A percentile compares a stretch with the other conserved stretches of the same genome.
Conservation (phyloP, 2,113 vertebrate genomes). For the Gnathonemus echidnorhynchus region DNA sequence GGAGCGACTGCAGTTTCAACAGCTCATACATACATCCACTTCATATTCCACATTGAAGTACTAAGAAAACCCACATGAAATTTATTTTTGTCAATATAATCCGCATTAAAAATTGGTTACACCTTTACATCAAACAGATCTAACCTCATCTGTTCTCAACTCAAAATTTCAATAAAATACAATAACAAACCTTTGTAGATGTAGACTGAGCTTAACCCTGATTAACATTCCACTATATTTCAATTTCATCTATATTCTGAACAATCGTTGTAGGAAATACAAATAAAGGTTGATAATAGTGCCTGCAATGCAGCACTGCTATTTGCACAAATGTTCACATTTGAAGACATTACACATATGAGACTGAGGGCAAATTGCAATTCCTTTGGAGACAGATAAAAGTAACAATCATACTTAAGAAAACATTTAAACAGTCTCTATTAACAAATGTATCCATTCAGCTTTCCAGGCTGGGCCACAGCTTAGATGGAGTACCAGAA, state of each 20-base stretch:
- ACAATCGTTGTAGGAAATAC: neutral
- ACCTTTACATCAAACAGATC: neutral
- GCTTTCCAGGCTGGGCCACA: neutral
- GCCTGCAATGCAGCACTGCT: neutral
- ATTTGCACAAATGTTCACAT: neutral
- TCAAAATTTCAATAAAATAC: neutral
- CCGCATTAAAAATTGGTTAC: neutral
- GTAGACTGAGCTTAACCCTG: neutral
- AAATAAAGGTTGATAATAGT: neutral
- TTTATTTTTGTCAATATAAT: neutral
- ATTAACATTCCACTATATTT: neutral
- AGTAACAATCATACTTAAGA: neutral
- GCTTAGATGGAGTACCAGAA: neutral
- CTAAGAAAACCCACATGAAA: neutral
- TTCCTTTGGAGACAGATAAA: neutral
- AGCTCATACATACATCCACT: neutral
- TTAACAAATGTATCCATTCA: neutral
- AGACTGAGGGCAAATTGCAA: neutral
- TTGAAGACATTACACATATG: neutral
- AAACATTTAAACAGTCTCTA: neutral
- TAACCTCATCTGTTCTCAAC: neutral
- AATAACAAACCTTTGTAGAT: neutral
- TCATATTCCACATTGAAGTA: neutral
- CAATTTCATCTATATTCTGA: neutral
- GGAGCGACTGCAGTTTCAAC: neutral